Evolutionary conservation across 2,888 invertebrate species (phyloP), one percentile per base, ranked within the genome.

Genomic region (Macrostomum cliftonense): DNA sequence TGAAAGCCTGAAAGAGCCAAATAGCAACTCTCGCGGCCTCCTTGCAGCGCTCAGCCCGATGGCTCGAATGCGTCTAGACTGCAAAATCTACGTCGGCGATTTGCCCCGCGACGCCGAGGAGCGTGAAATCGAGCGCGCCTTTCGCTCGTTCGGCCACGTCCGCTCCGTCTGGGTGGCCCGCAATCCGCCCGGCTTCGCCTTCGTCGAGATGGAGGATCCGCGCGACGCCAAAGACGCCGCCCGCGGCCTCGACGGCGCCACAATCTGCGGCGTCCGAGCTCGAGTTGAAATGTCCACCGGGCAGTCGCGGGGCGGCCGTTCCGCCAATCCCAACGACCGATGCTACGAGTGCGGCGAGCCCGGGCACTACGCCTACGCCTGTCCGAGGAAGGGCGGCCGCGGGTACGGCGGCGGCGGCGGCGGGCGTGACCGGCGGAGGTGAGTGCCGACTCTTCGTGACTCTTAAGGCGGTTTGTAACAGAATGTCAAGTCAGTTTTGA

Each of bases 251-350:
- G 84, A 83, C 70, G 83, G 83, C 28, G 28, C 28, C 45, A 61
- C 61, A 14, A 56, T 89, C 55, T 87, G 87, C 72, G 89, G 89
- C 0, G 78, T 83, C 39, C 76, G 87, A 43, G 86, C 86, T 21
- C 78, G 89, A 43, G 89, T 89, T 11, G 89, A 91, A 71, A 77
- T 85, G 72, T 88, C 88, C 1, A 86, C 83, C 63, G 88, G 88
- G 16, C 83, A 83, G 65, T 2, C 20, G 4, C 16, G 20, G 20
- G 40, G 40, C 40, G 40, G 49, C 14, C 14, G 50, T 9, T 48
- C 40, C 5, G 14, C 14, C 17, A 37, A 28, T 14, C 36, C 51
- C 16, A 37, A 52, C 42, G 50, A 50, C 21, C 53, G 51, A 2
- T 50, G 50, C 39, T 50, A 42, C 20, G 51, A 50, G 9, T 50